A percentile compares a stretch with the other conserved stretches of the same genome.
Conservation (phyloP, 1,140 invertebrate species). For the Drosophila pachea region DNA sequence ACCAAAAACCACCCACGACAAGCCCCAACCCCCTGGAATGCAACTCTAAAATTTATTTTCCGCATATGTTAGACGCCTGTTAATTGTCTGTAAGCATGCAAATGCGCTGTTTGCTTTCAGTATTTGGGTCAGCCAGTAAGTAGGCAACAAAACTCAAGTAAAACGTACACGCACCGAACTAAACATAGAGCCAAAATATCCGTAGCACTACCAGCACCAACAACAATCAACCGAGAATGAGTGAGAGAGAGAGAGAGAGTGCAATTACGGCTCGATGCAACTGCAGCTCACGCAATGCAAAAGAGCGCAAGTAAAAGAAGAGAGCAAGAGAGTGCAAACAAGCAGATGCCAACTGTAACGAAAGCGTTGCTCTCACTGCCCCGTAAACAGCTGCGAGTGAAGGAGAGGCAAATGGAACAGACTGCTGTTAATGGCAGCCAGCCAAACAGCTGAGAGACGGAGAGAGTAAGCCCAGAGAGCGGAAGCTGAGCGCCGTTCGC, state of each 20-base stretch:
- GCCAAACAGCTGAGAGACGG: background rate
- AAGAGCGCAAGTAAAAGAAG: slow-evolving; percentile 1
- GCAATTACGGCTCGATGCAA: background rate
- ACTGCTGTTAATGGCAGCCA: background rate
- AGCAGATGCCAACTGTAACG: slow-evolving; percentile 1
- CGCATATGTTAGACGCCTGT: slow-evolving; percentile 6
- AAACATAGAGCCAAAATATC: background rate
- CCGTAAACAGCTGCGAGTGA: slow-evolving; percentile 27
- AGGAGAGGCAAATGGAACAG: slow-evolving; percentile 2
- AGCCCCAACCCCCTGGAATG: background rate
- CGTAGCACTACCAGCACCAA: background rate
- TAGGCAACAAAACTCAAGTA: slow-evolving; percentile 11
- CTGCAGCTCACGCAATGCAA: slow-evolving; percentile 24
- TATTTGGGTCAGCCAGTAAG: slow-evolving; percentile 6
- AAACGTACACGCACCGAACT: too few species aligned
- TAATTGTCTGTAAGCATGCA: background rate
- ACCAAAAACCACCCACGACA: background rate
- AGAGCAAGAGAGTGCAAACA: background rate
- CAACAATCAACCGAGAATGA: too few species aligned
- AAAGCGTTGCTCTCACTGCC: slow-evolving; percentile 6
- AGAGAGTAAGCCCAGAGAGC: background rate
- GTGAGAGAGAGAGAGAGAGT: background rate
- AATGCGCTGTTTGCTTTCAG: background rate
- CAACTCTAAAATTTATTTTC: slow-evolving; percentile 10
- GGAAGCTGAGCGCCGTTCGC: slow-evolving; percentile 2